Evolutionary conservation across 2,888 invertebrate species (phyloP).

Genomic region (Rapana venosa): DNA sequence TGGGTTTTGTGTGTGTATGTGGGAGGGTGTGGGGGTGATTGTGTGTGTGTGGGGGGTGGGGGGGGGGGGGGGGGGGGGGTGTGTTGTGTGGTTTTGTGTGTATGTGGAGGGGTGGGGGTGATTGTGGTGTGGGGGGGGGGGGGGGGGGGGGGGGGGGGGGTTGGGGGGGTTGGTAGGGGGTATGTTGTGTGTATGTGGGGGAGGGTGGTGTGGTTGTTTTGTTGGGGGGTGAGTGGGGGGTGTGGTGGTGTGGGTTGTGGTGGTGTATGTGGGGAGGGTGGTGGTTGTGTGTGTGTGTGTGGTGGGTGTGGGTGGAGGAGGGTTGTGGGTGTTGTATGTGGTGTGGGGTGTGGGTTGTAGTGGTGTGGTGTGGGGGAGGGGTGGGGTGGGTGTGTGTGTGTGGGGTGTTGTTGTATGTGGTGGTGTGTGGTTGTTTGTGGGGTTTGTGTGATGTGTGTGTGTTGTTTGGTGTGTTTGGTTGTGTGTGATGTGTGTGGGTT

Average conservation of each 20-base stretch:
- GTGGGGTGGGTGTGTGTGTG: neutral
- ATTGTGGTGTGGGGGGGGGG: neutral
- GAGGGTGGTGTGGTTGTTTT: neutral
- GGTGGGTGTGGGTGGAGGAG: neutral
- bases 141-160: neutral
- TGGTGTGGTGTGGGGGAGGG: neutral
- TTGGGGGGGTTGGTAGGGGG: neutral
- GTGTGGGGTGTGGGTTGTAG: neutral
- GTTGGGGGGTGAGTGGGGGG: neutral
- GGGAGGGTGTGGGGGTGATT: neutral
- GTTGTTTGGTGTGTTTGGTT: neutral
- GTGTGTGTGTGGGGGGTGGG: neutral
- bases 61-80: neutral
- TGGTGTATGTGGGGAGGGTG: neutral
- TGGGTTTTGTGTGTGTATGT: neutral
- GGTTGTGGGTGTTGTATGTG: neutral
- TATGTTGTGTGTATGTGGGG: neutral
- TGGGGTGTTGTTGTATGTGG: neutral
- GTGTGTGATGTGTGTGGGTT: neutral
- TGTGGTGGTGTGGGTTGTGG: neutral
- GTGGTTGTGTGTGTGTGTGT: neutral
- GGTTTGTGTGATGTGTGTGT: neutral
- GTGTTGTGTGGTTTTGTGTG: neutral
- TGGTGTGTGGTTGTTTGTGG: neutral
- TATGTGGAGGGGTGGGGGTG: neutral